Conservation (phyloP, 2,888 invertebrate species). For the Mythimna pallens region DNA sequence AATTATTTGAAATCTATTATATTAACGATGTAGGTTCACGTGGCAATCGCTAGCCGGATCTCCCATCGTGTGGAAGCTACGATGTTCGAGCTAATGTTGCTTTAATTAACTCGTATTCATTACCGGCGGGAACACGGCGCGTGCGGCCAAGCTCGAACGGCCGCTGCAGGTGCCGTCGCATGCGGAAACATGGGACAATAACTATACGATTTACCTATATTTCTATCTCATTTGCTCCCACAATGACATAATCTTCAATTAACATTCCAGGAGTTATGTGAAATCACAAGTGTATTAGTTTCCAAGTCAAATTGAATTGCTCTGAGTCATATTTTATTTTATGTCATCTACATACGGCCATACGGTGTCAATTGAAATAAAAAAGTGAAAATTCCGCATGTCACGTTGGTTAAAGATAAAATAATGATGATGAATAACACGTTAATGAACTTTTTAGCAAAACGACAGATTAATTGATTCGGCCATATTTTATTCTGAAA, state of each 20-base stretch:
- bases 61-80: constrained; percentile 87
- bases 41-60: constrained; percentile 80
- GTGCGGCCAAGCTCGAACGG: constrained; percentile 68
- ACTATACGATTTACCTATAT: constrained; percentile 50
- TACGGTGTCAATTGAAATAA: not conserved
- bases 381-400: constrained; percentile 4
- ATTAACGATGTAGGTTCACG: constrained; percentile 78
- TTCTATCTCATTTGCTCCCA: constrained; percentile 63
- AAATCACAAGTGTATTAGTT: constrained; percentile 1
- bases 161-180: constrained; percentile 74
- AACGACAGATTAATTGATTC: constrained; percentile 1
- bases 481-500: not conserved
- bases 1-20: constrained; percentile 61
- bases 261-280: constrained; percentile 32
- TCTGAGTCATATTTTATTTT: constrained; percentile 4
- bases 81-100: constrained; percentile 87
- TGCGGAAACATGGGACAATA: constrained; percentile 61
- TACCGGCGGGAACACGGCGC: constrained; percentile 80
- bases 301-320: not conserved
- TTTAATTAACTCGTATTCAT: constrained; percentile 90
- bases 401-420: constrained; percentile 1
- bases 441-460: not conserved
- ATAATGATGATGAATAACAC: not conserved
- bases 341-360: not conserved
- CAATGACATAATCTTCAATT: constrained; percentile 53